phyloP scores from a whole-genome alignment of 2,888 invertebrate genomes.

The Drosophila putrida region DNA sequence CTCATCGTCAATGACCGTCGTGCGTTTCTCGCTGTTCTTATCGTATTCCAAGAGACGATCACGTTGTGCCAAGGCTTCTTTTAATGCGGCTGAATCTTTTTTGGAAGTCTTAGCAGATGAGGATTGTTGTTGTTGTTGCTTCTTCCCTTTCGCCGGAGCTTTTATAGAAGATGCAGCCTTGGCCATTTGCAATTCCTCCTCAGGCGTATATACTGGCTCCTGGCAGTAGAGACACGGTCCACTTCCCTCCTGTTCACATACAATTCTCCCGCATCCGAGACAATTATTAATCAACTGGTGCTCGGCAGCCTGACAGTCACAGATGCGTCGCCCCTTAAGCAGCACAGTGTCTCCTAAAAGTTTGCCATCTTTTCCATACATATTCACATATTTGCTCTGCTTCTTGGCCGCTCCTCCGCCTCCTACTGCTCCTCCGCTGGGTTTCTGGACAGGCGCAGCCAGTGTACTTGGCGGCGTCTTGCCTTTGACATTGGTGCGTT shows the following conservation, averaged over 20 bases:
- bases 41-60: slow-evolving; percentile 94
- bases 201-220: slow-evolving; percentile 91
- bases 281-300: slow-evolving; percentile 98
- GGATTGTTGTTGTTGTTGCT: slow-evolving; percentile 17
- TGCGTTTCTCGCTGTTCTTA: slow-evolving; percentile 88
- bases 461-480: slow-evolving; percentile 10
- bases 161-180: slow-evolving; percentile 80
- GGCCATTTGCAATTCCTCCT: slow-evolving; percentile 89
- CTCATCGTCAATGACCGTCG: slow-evolving; percentile 91
- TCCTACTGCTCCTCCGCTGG: slow-evolving; percentile 19
- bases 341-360: slow-evolving; percentile 87
- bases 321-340: slow-evolving; percentile 92
- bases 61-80: slow-evolving; percentile 91
- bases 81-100: slow-evolving; percentile 89
- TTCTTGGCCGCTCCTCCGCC: slow-evolving; percentile 85
- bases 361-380: slow-evolving; percentile 91
- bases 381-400: slow-evolving; percentile 90
- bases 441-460: slow-evolving; percentile 30
- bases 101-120: slow-evolving; percentile 19
- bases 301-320: slow-evolving; percentile 96
- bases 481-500: slow-evolving; percentile 39
- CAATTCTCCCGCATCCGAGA: slow-evolving; percentile 95
- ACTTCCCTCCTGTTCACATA: slow-evolving; percentile 98
- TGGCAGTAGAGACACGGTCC: slow-evolving; percentile 98
- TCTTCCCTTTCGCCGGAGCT: slow-evolving; percentile 76